Conservation (phyloP, 2,888 invertebrate species). For the Drosophila falleni region DNA sequence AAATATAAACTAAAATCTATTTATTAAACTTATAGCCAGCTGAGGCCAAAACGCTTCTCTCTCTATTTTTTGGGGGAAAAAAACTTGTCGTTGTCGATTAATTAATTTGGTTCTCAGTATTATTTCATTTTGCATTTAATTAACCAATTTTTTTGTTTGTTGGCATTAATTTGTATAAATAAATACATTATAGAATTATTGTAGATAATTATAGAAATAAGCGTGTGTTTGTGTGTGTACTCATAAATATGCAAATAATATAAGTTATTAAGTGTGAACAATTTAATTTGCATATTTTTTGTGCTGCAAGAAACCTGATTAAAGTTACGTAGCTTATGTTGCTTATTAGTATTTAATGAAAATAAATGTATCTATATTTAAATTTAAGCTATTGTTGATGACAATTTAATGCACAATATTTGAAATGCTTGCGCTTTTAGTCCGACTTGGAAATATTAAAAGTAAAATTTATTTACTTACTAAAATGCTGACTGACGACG, state of each 20-base stretch:
- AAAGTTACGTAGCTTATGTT: conserved; percentile 20
- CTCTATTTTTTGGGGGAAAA: background rate
- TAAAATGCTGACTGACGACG: no score
- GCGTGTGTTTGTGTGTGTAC: conserved; percentile 33
- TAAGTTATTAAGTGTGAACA: conserved; percentile 72
- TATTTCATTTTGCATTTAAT: conserved; percentile 21
- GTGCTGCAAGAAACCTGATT: conserved; percentile 34
- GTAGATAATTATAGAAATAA: conserved; percentile 38
- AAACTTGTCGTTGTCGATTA: conserved; percentile 25
- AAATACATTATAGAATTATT: conserved; percentile 37
- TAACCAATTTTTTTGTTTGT: conserved; percentile 23
- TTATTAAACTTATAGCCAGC: conserved; percentile 30
- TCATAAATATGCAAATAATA: conserved; percentile 71
- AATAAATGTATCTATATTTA: conserved; percentile 8
- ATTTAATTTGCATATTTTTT: conserved; percentile 62
- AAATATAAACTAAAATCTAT: conserved; percentile 48
- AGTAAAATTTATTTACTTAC: background rate
- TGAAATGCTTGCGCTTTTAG: background rate
- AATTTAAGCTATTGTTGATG: background rate
- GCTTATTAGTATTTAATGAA: conserved; percentile 11
- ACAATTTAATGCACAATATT: background rate
- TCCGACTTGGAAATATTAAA: background rate
- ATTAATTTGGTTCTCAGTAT: conserved; percentile 22
- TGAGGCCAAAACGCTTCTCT: conserved; percentile 2
- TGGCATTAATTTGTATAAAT: conserved; percentile 39